Evolutionary conservation across 2,113 vertebrate species (phyloP), one percentile per base, ranked within the genome.

Genomic region (Typhlomys cinereus): DNA sequence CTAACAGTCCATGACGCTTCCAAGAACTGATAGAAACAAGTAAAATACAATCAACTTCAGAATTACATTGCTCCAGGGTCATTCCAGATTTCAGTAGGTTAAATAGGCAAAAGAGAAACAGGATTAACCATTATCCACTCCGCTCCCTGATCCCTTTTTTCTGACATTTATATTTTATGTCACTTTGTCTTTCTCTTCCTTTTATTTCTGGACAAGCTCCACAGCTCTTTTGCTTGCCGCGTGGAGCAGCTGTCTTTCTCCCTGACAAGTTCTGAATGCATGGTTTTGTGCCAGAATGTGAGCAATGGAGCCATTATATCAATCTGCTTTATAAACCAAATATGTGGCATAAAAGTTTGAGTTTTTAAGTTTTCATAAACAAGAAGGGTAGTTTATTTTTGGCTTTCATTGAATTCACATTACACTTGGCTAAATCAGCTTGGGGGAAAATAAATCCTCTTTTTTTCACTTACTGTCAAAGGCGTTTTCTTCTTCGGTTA

Each of bases 361-460:
- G 41, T 88, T 88, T 81, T 82, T 48, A 90, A 78, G 34, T 5
- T 90, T 18, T 75, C n/a, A 48, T 59, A 71, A 70, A 61, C 59
- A 78, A 39, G 46, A 4, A 94, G 3, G 14, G 23, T 0, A 66
- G 76, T 93, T 88, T 88, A 57, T 76, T 23, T 79, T 89, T 41
- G 34, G 12, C 59, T 92, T 90, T 62, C 27, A 29, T 14, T 92
- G 54, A 93, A 90, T 62, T 93, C 20, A 80, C 92, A 92, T 94
- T 70, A 50, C 62, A 76, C 41, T 44, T 18, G 9, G 8, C 18
- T 7, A 87, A 89, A 79, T 69, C 25, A 46, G 2, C 46, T 88
- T 74, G 41, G 52, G n/a, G 44, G 91, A 67, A 93, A 92, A 89
- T 71, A 34, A 95, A 95, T 41, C 2, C 0, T 48, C 12, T 5